Evolutionary conservation across 2,113 vertebrate species (phyloP).

Genomic region (Ivindomyrus marchei): DNA sequence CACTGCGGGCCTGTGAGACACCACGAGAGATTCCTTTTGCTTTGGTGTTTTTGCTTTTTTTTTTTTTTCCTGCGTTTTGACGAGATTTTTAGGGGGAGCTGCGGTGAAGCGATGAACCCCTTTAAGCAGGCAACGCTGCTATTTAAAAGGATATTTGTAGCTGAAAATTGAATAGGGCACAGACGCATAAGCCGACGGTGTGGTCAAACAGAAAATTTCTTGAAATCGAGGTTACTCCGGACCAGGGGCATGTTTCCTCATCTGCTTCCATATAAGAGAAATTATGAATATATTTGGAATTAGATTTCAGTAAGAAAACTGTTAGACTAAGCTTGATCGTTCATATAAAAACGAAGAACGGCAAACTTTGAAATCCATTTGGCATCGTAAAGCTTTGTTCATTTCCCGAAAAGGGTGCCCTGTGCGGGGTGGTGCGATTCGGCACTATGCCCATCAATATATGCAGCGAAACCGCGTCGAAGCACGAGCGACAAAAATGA

Average conservation of each 20-base stretch:
- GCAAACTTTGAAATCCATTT: background rate
- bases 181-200: background rate
- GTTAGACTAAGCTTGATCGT: background rate
- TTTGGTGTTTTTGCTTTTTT: slow-evolving; percentile 15
- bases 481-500: background rate
- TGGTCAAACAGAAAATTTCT: background rate
- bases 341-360: background rate
- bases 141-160: slow-evolving; percentile 27
- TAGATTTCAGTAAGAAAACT: background rate
- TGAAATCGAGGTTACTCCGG: background rate
- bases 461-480: background rate
- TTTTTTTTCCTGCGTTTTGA: slow-evolving; percentile 31
- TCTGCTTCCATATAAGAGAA: background rate
- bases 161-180: background rate
- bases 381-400: background rate
- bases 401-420: background rate
- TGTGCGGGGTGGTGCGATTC: background rate
- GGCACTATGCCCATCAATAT: background rate
- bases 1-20: slow-evolving; percentile 19
- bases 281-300: background rate
- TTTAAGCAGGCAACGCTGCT: slow-evolving; percentile 47
- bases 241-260: background rate
- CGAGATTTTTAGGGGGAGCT: slow-evolving; percentile 51
- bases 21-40: slow-evolving; percentile 58
- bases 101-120: slow-evolving; percentile 57